Conservation (phyloP, 2,888 invertebrate species). For the Mylabris sibirica region DNA sequence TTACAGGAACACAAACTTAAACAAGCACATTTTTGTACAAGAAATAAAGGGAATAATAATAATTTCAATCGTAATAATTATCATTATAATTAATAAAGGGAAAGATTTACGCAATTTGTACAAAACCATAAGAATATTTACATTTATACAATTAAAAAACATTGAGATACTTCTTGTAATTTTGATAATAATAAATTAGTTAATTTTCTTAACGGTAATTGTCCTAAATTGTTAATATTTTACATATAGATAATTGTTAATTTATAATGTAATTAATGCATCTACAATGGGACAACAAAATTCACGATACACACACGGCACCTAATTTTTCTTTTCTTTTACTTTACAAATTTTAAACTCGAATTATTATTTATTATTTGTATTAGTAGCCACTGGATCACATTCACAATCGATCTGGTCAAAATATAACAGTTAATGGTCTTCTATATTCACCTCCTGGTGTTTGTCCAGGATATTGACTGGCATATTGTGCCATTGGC, state of each 20-base stretch:
- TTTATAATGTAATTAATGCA: conserved; percentile 14
- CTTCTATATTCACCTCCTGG: conserved; percentile 74
- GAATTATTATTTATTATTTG: background rate
- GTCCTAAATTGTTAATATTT: conserved; percentile 19
- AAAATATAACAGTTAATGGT: conserved; percentile 82
- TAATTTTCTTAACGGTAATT: conserved; percentile 6
- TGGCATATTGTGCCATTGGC: conserved; percentile 74
- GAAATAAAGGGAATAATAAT: conserved; percentile 5
- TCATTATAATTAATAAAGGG: background rate
- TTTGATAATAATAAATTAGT: conserved; percentile 20
- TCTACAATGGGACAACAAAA: conserved; percentile 26
- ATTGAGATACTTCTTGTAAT: conserved; percentile 21
- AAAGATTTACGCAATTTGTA: conserved; percentile 26
- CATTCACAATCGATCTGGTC: conserved; percentile 70
- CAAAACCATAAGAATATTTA: conserved; percentile 30
- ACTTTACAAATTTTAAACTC: background rate
- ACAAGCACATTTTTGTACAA: conserved; percentile 31
- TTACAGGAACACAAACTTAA: conserved; percentile 43
- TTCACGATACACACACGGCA: conserved; percentile 24
- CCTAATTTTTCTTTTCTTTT: background rate
- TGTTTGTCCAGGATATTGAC: conserved; percentile 64
- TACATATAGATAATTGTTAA: conserved; percentile 29
- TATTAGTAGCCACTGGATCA: conserved; percentile 47
- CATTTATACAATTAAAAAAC: conserved; percentile 31
- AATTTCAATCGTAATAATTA: conserved; percentile 7